phyloP scores from a whole-genome alignment of 92 coral and sea anemone species.

The Galaxea fascicularis region DNA sequence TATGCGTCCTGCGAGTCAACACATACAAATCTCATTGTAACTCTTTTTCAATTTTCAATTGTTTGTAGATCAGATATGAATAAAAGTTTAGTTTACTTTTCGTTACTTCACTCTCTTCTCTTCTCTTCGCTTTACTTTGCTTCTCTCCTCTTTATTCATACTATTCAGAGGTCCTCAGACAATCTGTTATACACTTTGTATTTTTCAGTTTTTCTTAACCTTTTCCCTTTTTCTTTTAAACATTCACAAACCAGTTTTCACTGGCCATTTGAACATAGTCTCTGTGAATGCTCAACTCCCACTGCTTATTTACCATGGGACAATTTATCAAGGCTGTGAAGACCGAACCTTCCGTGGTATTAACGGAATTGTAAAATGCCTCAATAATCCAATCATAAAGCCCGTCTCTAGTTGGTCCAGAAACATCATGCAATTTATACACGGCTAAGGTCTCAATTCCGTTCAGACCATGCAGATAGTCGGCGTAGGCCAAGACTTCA shows the following conservation, averaged over 20 bases:
- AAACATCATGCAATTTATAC: conserved; percentile 73
- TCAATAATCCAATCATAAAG: conserved; percentile 87
- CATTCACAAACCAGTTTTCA: background rate
- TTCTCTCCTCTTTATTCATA: too few species aligned
- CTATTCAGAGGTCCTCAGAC: too few species aligned
- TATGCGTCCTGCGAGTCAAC: too few species aligned
- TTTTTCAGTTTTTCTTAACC: too few species aligned
- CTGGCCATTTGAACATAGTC: conserved; percentile 77
- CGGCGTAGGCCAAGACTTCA: conserved; percentile 48
- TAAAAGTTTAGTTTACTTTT: too few species aligned
- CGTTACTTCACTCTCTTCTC: too few species aligned
- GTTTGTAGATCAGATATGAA: too few species aligned
- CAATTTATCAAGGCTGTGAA: conserved; percentile 66
- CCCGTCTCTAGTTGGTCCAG: conserved; percentile 71
- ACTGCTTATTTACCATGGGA: conserved; percentile 50
- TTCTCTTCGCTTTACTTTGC: too few species aligned
- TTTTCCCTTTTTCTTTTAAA: background rate
- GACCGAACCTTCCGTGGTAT: conserved; percentile 45
- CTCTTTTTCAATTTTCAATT: too few species aligned
- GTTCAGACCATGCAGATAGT: conserved; percentile 48
- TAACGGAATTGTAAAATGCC: conserved; percentile 63
- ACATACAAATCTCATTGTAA: too few species aligned
- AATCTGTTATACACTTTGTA: background rate
- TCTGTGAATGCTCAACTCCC: conserved; percentile 78
- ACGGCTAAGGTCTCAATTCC: conserved; percentile 81